Conservation (phyloP, 2,113 vertebrate genomes). For the Hylia prasina region DNA sequence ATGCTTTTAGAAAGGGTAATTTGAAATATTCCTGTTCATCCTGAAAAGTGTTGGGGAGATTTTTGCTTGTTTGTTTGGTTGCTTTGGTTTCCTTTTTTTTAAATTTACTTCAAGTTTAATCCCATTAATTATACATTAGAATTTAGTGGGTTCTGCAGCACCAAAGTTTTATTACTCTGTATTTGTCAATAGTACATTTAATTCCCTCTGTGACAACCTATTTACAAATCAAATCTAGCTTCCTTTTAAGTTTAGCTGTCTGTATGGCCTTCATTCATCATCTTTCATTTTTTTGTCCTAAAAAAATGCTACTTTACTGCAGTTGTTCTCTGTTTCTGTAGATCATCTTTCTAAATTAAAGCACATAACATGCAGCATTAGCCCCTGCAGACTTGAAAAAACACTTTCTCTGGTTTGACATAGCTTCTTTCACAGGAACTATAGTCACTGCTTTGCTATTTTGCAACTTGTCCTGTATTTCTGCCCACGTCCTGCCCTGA, state of each 20-base stretch:
- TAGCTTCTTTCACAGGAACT: neutral
- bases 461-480: neutral
- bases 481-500: neutral
- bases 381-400: neutral
- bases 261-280: neutral
- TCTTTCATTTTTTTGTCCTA: neutral
- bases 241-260: neutral
- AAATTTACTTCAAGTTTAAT: neutral
- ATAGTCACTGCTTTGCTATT: neutral
- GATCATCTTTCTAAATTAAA: neutral
- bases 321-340: neutral
- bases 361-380: neutral
- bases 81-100: neutral
- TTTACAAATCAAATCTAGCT: constrained; percentile 12
- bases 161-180: neutral
- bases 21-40: neutral
- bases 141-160: neutral
- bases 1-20: neutral
- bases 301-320: neutral
- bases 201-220: neutral
- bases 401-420: neutral
- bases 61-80: fast-evolving
- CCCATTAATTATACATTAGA: neutral
- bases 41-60: neutral
- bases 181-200: neutral